Base-by-base conservation (phyloP, 2,797 vertebrate genomes). In the Cynodonichthys magdalenae region DNA sequence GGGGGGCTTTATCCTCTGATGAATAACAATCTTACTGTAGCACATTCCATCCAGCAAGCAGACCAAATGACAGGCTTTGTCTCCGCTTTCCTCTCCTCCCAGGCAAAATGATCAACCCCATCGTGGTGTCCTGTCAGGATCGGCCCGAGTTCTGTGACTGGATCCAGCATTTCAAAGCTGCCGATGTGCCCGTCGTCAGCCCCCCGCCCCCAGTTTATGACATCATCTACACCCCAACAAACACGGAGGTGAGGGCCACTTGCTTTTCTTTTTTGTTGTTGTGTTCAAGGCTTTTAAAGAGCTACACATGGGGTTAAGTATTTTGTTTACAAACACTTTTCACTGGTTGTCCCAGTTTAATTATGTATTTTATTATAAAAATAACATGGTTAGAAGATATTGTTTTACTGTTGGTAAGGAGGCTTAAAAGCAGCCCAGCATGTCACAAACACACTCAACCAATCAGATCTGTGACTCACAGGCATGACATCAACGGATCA, bases 91-190 rank as follows among this genome's bases (percentile, higher is more conserved):
- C 80, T 74, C 86, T 75, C 83, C 74, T 82, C 54, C 39, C 78
- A 95, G 94, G 94, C 45, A 94, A 94, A 77, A 82, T 95, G 70
- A 95, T 95, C 79, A 94, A 95, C 86, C 93, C 94, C 80, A 95
- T 95, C 62, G 90, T 94, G 50, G 93, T 94, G 74, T 91, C 93
- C 53, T 94, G 93, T 83, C 79, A 88, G 68, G 88, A 92, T 73
- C 87, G 90, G 73, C 51, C 59, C 0, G 89, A 92, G 80, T 94
- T 93, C 81, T 92, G 88, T 31, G 88, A 94, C 71, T 95, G 94
- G 94, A 93, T 95, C 75, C 86, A 92, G 69, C 85, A 93, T 74
- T 92, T 94, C 60, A 94, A 93, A 87, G 82, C 79, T 29, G 84
- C 88, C 83, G 91, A 94, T 27, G 87, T 94, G 63, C 92, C 94